Percentiles rank a stretch among this genome's conserved stretches.
These are phyloP conservation scores for Spheniscus humboldti DNA, from an alignment of 2,797 vertebrate genomes.

Conservation along the genomic window DNA sequence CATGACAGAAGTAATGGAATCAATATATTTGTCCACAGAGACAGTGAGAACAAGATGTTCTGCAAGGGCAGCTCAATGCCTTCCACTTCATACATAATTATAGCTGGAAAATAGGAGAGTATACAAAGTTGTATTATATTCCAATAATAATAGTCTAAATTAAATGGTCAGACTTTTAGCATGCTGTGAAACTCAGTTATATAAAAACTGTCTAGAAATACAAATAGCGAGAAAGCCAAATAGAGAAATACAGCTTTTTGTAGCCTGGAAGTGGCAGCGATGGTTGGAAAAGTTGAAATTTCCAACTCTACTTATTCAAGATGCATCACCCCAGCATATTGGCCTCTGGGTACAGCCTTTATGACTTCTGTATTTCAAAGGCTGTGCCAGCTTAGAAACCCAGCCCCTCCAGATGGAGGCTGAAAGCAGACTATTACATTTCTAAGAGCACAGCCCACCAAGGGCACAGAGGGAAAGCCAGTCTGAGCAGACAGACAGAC, in stretches of 20 bases:
- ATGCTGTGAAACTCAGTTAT: neutral
- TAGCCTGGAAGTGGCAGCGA: neutral
- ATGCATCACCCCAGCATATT: neutral
- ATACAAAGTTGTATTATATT: neutral
- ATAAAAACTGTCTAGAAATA: slow-evolving; percentile 21
- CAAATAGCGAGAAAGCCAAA: neutral
- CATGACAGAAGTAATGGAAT: neutral
- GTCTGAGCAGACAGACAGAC: neutral
- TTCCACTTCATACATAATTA: neutral
- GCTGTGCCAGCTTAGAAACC: neutral
- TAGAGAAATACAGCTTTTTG: neutral
- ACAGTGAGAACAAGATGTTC: neutral
- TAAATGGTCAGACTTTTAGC: neutral
- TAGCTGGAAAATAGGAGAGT: neutral
- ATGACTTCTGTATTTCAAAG: neutral
- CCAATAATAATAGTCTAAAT: slow-evolving; percentile 27
- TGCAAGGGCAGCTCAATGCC: neutral
- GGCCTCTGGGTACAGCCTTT: neutral
- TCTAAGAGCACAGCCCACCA: neutral
- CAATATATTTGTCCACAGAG: neutral
- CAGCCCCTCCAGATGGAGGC: neutral
- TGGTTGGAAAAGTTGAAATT: neutral
- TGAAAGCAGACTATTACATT: neutral
- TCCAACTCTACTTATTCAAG: neutral
- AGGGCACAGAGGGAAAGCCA: neutral